A percentile compares a stretch with the other conserved stretches of the same genome.
phyloP scores from a whole-genome alignment of 2,797 vertebrate genomes.

The Botia kubotai region DNA sequence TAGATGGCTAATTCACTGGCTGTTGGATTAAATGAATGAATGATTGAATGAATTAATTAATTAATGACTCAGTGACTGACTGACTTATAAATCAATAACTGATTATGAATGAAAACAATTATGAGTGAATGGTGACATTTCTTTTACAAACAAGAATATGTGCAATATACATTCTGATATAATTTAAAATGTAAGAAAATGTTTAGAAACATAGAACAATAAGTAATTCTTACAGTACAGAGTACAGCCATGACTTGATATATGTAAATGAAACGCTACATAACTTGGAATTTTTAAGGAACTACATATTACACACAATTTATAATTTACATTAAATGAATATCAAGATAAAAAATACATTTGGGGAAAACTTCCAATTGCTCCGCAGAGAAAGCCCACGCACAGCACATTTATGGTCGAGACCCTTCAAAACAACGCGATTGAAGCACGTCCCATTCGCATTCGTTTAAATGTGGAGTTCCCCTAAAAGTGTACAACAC shows the following conservation, averaged over 20 bases:
- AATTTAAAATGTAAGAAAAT: neutral
- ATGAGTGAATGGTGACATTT: too few relatives aligned
- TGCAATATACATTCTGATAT: neutral
- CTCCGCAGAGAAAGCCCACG: neutral
- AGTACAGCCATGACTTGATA: neutral
- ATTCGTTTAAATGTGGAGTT: constrained; percentile 13
- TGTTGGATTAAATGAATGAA: neutral
- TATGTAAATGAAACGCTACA: neutral
- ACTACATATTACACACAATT: neutral
- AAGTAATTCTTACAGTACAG: neutral
- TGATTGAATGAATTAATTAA: constrained; percentile 11
- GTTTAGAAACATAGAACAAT: neutral
- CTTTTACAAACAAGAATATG: neutral
- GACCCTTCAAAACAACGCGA: neutral
- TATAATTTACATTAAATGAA: constrained; percentile 9
- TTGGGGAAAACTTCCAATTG: neutral
- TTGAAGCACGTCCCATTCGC: neutral
- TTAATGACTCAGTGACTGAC: too few relatives aligned
- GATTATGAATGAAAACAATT: too few relatives aligned
- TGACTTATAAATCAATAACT: too few relatives aligned
- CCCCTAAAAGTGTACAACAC: constrained; percentile 12
- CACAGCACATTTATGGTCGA: neutral
- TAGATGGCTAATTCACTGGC: neutral
- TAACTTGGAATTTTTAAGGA: neutral
- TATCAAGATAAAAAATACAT: neutral